A percentile compares a stretch with the other conserved stretches of the same genome.
Conservation (phyloP, 2,113 vertebrate genomes). For the Rhinichthys klamathensis region DNA sequence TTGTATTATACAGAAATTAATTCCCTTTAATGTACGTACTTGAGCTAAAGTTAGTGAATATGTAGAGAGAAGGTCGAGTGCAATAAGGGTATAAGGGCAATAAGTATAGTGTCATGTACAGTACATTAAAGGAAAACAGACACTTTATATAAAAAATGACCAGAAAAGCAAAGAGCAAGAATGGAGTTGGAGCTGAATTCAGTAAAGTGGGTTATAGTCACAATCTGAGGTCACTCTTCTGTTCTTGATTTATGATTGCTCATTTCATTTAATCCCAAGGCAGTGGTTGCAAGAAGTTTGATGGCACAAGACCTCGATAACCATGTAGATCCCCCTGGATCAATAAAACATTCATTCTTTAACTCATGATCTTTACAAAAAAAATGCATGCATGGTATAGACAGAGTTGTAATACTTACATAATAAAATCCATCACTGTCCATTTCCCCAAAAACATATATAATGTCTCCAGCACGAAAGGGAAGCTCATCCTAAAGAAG, state of each 20-base stretch:
- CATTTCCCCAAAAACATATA: constrained; percentile 89
- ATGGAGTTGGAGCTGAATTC: not conserved
- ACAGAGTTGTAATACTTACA: constrained; percentile 74
- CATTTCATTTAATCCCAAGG: constrained; percentile 66
- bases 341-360: constrained; percentile 11
- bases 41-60: not conserved
- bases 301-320: constrained; percentile 88
- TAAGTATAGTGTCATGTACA: not conserved
- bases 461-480: constrained; percentile 88
- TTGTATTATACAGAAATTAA: not conserved
- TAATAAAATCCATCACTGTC: constrained; percentile 94
- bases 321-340: constrained; percentile 88
- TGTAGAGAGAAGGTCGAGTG: not conserved
- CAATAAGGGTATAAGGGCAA: not conserved
- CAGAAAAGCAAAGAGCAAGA: not conserved
- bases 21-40: not conserved
- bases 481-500: constrained; percentile 83
- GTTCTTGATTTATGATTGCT: not conserved
- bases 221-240: constrained; percentile 31
- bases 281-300: constrained; percentile 86
- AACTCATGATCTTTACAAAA: not conserved
- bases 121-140: not conserved
- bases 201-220: constrained; percentile 48
- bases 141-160: not conserved
- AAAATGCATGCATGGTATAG: no score